Percentiles rank a stretch among this genome's conserved stretches.
Conservation (phyloP, 2,888 invertebrate species). For the Anagyrus pseudococci region DNA sequence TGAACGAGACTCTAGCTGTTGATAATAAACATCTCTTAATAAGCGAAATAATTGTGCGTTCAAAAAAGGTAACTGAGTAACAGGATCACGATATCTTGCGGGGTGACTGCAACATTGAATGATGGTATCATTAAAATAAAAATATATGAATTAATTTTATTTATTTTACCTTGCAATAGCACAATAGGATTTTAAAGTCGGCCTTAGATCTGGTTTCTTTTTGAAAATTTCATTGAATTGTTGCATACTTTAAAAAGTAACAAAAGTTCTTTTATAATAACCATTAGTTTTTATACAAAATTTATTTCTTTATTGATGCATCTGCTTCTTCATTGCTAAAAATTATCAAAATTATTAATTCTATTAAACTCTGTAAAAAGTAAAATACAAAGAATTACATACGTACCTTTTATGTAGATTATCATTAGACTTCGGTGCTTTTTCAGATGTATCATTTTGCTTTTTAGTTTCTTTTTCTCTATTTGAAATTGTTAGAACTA, state of each 20-base stretch:
- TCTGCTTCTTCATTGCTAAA: slow-evolving; percentile 11
- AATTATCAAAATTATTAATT: slow-evolving; percentile 2
- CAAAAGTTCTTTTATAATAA: slow-evolving; percentile 82
- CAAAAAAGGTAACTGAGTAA: slow-evolving; percentile 90
- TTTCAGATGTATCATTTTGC: background rate
- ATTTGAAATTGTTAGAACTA: slow-evolving; percentile 48
- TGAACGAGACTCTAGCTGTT: slow-evolving; percentile 80
- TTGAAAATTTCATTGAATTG: slow-evolving; percentile 76
- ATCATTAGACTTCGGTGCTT: background rate
- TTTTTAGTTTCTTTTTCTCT: slow-evolving; percentile 38
- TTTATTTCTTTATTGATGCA: background rate
- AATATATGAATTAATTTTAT: slow-evolving; percentile 1
- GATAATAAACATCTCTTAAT: slow-evolving; percentile 88
- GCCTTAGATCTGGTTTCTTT: slow-evolving; percentile 62
- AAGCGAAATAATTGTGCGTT: slow-evolving; percentile 89
- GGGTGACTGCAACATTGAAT: slow-evolving; percentile 67
- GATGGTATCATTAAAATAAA: background rate
- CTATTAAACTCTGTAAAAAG: background rate
- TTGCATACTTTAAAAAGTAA: slow-evolving; percentile 86
- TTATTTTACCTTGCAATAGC: slow-evolving; percentile 73
- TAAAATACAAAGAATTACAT: background rate
- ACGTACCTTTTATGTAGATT: slow-evolving; percentile 21
- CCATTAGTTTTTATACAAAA: slow-evolving; percentile 50
- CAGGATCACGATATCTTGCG: slow-evolving; percentile 93
- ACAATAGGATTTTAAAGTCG: slow-evolving; percentile 70